These are phyloP conservation scores for Melipona bicolor DNA, from an alignment of 2,888 invertebrate genomes.

Conservation along the genomic window DNA sequence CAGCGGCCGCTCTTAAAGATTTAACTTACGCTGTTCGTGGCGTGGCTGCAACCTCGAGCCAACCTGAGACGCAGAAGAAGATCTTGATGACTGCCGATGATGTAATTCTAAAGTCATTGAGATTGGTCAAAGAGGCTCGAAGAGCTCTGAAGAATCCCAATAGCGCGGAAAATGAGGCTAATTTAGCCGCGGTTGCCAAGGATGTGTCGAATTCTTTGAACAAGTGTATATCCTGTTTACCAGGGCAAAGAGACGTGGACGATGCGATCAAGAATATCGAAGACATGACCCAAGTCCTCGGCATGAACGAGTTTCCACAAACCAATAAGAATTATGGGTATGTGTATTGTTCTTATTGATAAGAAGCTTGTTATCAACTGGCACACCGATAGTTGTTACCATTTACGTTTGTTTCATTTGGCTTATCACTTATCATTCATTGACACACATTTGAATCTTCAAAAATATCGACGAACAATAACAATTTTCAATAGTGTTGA, in stretches of 20 bases:
- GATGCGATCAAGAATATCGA: conserved; percentile 93
- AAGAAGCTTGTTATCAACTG: conserved; percentile 26
- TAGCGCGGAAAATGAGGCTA: conserved; percentile 85
- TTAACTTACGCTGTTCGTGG: conserved; percentile 91
- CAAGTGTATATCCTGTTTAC: conserved; percentile 92
- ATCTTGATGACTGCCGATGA: conserved; percentile 91
- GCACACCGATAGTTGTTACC: conserved; percentile 20
- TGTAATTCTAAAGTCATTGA: conserved; percentile 91
- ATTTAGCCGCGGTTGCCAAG: conserved; percentile 90
- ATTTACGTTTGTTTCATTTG: not conserved
- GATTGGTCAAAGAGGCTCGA: conserved; percentile 93
- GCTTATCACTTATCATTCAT: conserved; percentile 12
- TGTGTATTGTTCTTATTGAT: conserved; percentile 57
- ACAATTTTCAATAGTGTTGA: not conserved
- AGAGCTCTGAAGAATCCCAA: conserved; percentile 89
- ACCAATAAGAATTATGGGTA: conserved; percentile 90
- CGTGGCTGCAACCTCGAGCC: conserved; percentile 89
- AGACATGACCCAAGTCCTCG: conserved; percentile 90
- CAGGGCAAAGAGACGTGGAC: conserved; percentile 97
- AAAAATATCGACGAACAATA: not conserved
- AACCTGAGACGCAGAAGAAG: conserved; percentile 86
- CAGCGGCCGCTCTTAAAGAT: conserved; percentile 90
- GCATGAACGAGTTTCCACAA: conserved; percentile 90
- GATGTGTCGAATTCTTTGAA: conserved; percentile 88
- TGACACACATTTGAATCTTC: conserved; percentile 24